A percentile compares a stretch with the other conserved stretches of the same genome.
Conservation (phyloP, 2,797 vertebrate species). For the Sebastes iracundus region DNA sequence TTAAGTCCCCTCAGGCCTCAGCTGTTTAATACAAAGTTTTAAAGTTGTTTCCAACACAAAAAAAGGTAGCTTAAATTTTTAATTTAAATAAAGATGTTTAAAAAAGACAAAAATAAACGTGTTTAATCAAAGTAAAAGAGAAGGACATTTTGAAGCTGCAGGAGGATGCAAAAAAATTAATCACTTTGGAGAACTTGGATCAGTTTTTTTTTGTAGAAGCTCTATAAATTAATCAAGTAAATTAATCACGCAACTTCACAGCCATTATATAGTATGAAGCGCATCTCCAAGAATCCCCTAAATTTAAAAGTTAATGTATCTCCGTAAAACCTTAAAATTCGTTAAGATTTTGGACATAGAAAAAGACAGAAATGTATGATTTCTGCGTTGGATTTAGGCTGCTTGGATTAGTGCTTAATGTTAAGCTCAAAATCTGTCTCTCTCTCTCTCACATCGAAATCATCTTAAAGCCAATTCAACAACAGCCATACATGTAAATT, state of each 20-base stretch:
- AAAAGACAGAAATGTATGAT: background rate
- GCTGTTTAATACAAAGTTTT: background rate
- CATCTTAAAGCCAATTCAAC: background rate
- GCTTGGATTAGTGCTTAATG: conserved; percentile 1
- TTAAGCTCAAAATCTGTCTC: conserved; percentile 12
- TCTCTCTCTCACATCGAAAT: background rate
- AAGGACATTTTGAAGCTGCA: too few species aligned
- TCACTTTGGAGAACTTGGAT: too few species aligned
- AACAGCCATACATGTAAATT: background rate
- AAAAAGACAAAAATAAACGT: background rate
- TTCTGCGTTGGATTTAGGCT: background rate
- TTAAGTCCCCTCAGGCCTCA: conserved; percentile 14
- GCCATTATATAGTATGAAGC: background rate
- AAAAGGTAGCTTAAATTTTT: background rate
- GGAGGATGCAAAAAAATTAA: too few species aligned
- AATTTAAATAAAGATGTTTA: background rate
- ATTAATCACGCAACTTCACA: background rate
- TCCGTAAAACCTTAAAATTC: background rate
- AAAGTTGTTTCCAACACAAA: background rate
- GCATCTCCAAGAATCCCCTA: background rate
- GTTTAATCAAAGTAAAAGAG: background rate
- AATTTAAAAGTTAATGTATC: background rate
- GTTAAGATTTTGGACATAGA: background rate
- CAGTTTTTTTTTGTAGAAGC: too few species aligned
- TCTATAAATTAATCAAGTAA: background rate